These are phyloP conservation scores for Aeoliscus strigatus DNA, from an alignment of 2,797 vertebrate species.

Conservation along the genomic window DNA sequence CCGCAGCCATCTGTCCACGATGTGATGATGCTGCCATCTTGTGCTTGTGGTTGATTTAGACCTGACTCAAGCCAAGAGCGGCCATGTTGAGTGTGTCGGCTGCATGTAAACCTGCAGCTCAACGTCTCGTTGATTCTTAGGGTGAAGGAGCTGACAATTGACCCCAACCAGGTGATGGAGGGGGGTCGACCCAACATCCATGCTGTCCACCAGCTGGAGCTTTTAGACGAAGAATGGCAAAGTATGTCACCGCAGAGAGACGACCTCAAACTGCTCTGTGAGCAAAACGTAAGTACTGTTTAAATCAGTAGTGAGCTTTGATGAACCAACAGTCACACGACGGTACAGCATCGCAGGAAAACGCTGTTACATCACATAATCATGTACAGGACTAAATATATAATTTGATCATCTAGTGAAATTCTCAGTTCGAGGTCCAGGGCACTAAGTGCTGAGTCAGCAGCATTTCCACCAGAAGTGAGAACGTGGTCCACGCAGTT, in stretches of 20 bases:
- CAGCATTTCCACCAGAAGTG: too few relatives aligned
- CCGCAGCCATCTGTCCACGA: conserved; percentile 4
- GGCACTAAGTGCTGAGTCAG: too few relatives aligned
- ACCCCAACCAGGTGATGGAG: conserved; percentile 82
- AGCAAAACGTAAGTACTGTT: conserved; percentile 88
- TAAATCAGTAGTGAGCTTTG: too few relatives aligned
- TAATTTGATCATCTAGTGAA: too few relatives aligned
- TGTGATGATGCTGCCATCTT: conserved; percentile 24
- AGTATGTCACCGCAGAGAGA: conserved; percentile 94
- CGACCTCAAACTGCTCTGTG: conserved; percentile 97
- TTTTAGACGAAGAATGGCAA: conserved; percentile 91
- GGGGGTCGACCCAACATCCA: conserved; percentile 83
- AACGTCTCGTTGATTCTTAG: conserved; percentile 55
- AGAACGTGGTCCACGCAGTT: too few relatives aligned
- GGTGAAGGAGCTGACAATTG: conserved; percentile 94
- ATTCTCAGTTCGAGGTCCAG: too few relatives aligned
- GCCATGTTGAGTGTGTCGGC: not conserved
- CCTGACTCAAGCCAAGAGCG: conserved; percentile 1
- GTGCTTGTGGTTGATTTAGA: conserved; percentile 13
- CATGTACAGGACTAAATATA: too few relatives aligned
- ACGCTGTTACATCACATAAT: too few relatives aligned
- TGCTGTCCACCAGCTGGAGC: conserved; percentile 84
- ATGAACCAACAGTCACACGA: too few relatives aligned
- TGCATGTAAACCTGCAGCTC: not conserved
- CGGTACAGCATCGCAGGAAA: too few relatives aligned